Evolutionary conservation across 2,888 invertebrate genomes (phyloP), one percentile per base, ranked within the genome.

Genomic region (Meiosimyza platycephala): DNA sequence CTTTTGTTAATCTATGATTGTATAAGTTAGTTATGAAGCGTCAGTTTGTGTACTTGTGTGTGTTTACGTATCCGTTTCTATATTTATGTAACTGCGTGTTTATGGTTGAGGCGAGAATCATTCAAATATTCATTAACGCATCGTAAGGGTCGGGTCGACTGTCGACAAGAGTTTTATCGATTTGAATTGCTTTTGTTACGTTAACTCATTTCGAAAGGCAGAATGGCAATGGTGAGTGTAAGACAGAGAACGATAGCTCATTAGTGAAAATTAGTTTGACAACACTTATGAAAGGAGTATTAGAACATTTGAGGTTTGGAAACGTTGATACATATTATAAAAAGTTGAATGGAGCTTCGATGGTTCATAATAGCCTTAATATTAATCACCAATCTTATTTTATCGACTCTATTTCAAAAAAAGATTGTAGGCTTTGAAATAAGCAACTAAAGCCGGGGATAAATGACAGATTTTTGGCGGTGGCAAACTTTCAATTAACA

Each of bases 31-130:
- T 40, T 12, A 54, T 40, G 40, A 48, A 50, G 16, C 48, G 57
- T 9, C 9, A 22, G 7, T 48, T 9, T 18, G 4, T 48, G 57
- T 62, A 40, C 62, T 11, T 6, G 15, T 71, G 57, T 18, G 40
- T 64, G 51, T 54, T 40, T 68, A 55, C 54, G 60, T 28, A 52
- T 48, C 6, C 9, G 76, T 75, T 78, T 71, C 67, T 71, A 74
- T 67, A 55, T 22, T 67, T 72, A 72, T 74, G 57, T 48, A 55
- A 33, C 33, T 13, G 13, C 9, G 47, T 50, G 12, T 65, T 65
- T 65, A 52, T 65, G 65, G 65, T 52, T 22, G 3, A 63, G 51
- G 69, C 15, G 69, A 69, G 62, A 69, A 69, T 52, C n/a, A 60
- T 62, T 69, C 60, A 70, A 70, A 70, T 70, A 70, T 70, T 70